Percentiles rank a stretch among this genome's conserved stretches.
These are phyloP conservation scores for Palythoa grandis DNA, from an alignment of 92 coral and sea anemone genomes.

Conservation along the genomic window DNA sequence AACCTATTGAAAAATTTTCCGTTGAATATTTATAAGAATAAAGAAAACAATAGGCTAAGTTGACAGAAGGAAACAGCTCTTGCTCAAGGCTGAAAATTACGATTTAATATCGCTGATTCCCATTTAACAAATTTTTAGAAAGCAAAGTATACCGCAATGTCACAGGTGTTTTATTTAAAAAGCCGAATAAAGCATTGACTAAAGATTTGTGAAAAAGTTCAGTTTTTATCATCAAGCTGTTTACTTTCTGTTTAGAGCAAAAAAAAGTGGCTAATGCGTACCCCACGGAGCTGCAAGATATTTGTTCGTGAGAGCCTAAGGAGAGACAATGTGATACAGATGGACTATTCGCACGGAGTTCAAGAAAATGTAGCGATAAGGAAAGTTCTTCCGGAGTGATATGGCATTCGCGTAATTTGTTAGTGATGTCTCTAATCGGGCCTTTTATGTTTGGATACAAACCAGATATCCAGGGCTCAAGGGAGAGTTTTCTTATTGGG, in stretches of 20 bases:
- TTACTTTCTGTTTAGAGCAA: conserved; percentile 68
- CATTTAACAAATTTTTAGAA: conserved; percentile 57
- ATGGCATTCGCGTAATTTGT: conserved; percentile 73
- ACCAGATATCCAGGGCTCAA: conserved; percentile 56
- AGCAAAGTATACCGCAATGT: conserved; percentile 58
- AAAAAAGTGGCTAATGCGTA: conserved; percentile 67
- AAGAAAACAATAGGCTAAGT: conserved; percentile 72
- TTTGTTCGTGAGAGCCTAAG: conserved; percentile 52
- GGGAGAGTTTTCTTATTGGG: conserved; percentile 29
- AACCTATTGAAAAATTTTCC: conserved; percentile 66
- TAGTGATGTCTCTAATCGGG: conserved; percentile 75
- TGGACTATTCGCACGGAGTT: conserved; percentile 89
- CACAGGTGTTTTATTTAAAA: conserved; percentile 55
- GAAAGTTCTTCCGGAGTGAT: conserved; percentile 80
- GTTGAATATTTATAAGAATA: conserved; percentile 84
- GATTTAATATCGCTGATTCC: conserved; percentile 72
- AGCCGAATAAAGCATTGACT: conserved; percentile 46
- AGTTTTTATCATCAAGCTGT: conserved; percentile 60
- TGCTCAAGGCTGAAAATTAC: conserved; percentile 67
- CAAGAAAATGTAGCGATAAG: conserved; percentile 77
- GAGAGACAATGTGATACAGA: conserved; percentile 76
- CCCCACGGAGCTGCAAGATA: conserved; percentile 71
- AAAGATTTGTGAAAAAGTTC: conserved; percentile 53
- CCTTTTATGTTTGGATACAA: conserved; percentile 70
- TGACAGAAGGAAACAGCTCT: conserved; percentile 93